Percentiles rank a stretch among this genome's conserved stretches.
These are phyloP conservation scores for Paedocypris micromegethes DNA, from an alignment of 2,797 vertebrate species.

Conservation along the genomic window DNA sequence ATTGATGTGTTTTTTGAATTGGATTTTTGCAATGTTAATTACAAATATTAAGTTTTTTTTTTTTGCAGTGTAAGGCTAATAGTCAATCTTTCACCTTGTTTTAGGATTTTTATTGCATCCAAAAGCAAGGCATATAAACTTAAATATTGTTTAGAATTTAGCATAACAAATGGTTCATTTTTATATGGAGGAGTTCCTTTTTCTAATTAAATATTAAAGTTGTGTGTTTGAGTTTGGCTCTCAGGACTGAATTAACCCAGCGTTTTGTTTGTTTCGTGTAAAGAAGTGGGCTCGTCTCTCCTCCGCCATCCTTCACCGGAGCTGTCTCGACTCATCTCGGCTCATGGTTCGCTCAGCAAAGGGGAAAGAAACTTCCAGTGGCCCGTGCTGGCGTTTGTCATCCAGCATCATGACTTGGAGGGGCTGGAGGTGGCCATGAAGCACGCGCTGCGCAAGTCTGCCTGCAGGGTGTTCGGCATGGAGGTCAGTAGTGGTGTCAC, in stretches of 20 bases:
- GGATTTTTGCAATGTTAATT: no score
- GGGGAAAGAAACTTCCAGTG: slow-evolving; percentile 98
- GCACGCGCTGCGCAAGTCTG: slow-evolving; percentile 94
- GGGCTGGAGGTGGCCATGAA: slow-evolving; percentile 98
- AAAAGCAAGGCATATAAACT: no score
- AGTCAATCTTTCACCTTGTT: no score
- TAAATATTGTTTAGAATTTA: no score
- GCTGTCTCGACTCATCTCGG: slow-evolving; percentile 94
- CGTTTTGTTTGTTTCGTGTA: not conserved
- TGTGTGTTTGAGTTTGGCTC: not conserved
- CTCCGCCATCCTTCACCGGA: slow-evolving; percentile 96
- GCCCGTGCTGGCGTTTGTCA: slow-evolving; percentile 97
- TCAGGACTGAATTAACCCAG: no score
- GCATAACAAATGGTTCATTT: no score
- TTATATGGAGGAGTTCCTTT: not conserved
- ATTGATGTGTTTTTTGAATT: no score
- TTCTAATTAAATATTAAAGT: not conserved
- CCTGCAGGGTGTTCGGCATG: slow-evolving; percentile 98
- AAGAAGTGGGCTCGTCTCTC: slow-evolving; percentile 96
- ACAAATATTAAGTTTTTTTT: no score
- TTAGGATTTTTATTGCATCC: no score
- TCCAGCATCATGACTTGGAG: slow-evolving; percentile 97
- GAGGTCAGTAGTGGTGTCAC: slow-evolving; percentile 69
- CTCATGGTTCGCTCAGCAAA: slow-evolving; percentile 96
- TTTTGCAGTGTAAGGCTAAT: no score